Base-by-base conservation (phyloP, 1,140 invertebrate genomes). In the Procambarus clarkii region DNA sequence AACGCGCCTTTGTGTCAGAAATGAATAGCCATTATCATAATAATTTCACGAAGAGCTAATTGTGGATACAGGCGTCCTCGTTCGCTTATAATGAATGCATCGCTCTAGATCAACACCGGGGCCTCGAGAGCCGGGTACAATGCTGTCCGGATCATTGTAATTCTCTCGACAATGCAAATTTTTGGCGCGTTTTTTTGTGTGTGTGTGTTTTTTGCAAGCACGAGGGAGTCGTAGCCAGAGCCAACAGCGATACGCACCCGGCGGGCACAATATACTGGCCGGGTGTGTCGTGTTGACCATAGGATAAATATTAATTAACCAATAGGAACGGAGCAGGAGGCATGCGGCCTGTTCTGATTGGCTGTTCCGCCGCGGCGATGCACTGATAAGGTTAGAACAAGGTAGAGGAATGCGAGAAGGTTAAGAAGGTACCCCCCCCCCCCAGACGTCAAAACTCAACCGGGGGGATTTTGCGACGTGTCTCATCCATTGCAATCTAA, bases 231-330 rank as follows among this genome's bases (percentile, higher is more conserved):
- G 71, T n/a, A 34, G 34, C 34, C 34, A 79, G 82, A 44, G 45
- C 44, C 60, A 88, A 71, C 79, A 82, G 34, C 34, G 76, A 77
- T 54, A 44, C 81, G 3, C 45, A 15, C 46, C 24, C n/a, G 34
- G 15, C 50, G 50, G 74, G 58, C 85, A 82, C 77, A 80, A 54
- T 74, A 44, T 46, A 58, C 87, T 78, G 46, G 60, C 50, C 46
- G 78, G 87, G 80, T 48, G 34, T 88, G 87, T 88, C 64, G 44
- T 88, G 69, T 74, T 88, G 79, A 88, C 87, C 77, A 48, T 88
- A 88, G 78, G 87, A 88, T 88, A 88, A 88, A 88, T 82, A 81
- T 88, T 82, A 88, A 88, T 88, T 81, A 88, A 88, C 87, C 87
- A 88, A 88, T 88, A 44, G 87, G 45, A 88, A 88, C 79, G 60